These are phyloP conservation scores for Melikaiella ostensackeni DNA, from an alignment of 2,888 invertebrate species.

Conservation along the genomic window DNA sequence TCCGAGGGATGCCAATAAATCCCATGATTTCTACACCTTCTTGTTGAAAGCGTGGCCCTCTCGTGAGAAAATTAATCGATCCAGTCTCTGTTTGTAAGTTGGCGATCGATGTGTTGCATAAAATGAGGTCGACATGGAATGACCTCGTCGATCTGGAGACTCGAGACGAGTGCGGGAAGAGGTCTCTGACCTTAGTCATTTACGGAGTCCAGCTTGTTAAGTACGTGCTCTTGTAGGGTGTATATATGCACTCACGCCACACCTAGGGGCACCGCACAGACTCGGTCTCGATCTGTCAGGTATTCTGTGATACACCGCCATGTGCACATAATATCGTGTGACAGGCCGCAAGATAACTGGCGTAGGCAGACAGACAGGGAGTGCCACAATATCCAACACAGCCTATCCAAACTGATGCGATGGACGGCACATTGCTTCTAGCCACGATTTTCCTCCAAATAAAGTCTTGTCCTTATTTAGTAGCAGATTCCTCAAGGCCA, in stretches of 20 bases:
- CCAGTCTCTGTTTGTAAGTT: neutral
- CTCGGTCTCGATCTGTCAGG: slow-evolving; percentile 72
- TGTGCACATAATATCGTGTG: slow-evolving; percentile 70
- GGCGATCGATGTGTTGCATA: slow-evolving; percentile 7
- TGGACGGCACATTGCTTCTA: slow-evolving; percentile 6
- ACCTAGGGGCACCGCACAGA: slow-evolving; percentile 62
- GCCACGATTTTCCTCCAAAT: slow-evolving; percentile 7
- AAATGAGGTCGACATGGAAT: slow-evolving; percentile 34
- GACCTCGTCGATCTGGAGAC: slow-evolving; percentile 24
- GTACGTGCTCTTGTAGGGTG: slow-evolving; percentile 58
- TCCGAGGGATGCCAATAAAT: neutral
- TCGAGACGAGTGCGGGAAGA: slow-evolving; percentile 49
- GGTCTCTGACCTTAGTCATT: slow-evolving; percentile 68
- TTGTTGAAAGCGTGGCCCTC: neutral
- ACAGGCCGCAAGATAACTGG: slow-evolving; percentile 66
- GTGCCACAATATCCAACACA: slow-evolving; percentile 68
- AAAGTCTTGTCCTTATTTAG: slow-evolving; percentile 14
- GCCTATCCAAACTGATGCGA: slow-evolving; percentile 42
- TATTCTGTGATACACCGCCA: slow-evolving; percentile 71
- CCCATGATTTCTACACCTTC: neutral
- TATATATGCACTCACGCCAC: slow-evolving; percentile 57
- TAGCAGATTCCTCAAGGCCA: neutral
- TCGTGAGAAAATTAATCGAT: slow-evolving; percentile 15
- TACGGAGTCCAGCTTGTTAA: slow-evolving; percentile 61
- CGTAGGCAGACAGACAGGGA: slow-evolving; percentile 75